These are phyloP conservation scores for Oxystoma pomonae DNA, from an alignment of 2,888 invertebrate genomes.

Conservation along the genomic window DNA sequence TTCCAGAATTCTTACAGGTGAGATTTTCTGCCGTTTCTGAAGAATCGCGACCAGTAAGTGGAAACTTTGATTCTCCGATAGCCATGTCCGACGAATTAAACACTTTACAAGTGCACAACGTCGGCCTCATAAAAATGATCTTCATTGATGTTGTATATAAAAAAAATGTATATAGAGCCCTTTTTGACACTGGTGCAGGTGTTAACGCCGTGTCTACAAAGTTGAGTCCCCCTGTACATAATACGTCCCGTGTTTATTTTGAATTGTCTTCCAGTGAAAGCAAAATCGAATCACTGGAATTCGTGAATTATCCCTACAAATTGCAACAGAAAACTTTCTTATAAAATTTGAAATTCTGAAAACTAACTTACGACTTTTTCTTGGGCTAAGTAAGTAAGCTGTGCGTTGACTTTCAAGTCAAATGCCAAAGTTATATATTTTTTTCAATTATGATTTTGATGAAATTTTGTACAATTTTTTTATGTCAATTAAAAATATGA, in stretches of 20 bases:
- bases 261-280: background rate
- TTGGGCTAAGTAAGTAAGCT: too few species aligned
- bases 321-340: background rate
- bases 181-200: background rate
- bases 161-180: background rate
- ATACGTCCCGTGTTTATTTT: too few species aligned
- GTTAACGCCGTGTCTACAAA: background rate
- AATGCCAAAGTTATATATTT: too few species aligned
- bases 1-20: too few species aligned
- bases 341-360: background rate
- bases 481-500: too few species aligned
- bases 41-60: background rate
- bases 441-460: too few species aligned
- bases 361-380: background rate
- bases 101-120: too few species aligned
- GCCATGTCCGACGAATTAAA: background rate
- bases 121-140: background rate
- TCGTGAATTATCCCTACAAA: background rate
- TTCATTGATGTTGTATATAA: background rate
- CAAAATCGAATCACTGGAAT: background rate
- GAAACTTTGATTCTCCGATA: background rate
- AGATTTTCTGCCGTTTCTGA: too few species aligned
- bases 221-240: too few species aligned
- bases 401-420: too few species aligned
- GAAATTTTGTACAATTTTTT: too few species aligned